A percentile compares a stretch with the other conserved stretches of the same genome.
Evolutionary conservation across 2,113 vertebrate genomes (phyloP).

Genomic region (Carassius gibelio): DNA sequence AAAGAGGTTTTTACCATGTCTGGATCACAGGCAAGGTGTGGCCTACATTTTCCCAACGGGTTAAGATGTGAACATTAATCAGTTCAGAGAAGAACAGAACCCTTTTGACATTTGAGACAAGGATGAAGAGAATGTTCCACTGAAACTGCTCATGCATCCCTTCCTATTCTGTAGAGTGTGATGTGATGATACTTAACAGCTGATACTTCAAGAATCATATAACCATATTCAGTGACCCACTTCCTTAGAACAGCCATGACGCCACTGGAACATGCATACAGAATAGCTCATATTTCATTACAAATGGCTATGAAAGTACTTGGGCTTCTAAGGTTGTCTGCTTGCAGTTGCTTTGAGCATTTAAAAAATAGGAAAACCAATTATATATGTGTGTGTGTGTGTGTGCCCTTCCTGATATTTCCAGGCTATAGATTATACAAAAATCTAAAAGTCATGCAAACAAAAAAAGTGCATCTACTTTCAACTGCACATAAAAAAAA

Average conservation of each 20-base stretch:
- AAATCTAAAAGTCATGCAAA: not conserved
- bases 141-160: not conserved
- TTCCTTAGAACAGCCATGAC: not conserved
- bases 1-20: not conserved
- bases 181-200: not conserved
- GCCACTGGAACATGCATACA: not conserved
- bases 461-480: not conserved
- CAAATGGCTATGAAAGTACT: not conserved
- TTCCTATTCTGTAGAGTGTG: not conserved
- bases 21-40: not conserved
- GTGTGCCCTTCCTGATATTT: too few relatives aligned
- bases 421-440: not conserved
- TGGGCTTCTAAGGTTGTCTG: not conserved
- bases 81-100: not conserved
- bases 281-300: conserved; percentile 6
- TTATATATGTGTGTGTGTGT: too few relatives aligned
- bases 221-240: conserved; percentile 27
- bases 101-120: conserved; percentile 10
- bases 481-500: too few relatives aligned
- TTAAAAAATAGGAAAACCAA: not conserved
- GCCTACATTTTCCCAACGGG: not conserved
- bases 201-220: conserved; percentile 27
- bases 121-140: not conserved
- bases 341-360: not conserved
- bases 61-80: not conserved